phyloP scores from a whole-genome alignment of 2,888 invertebrate species.

The Bellardia pandia region DNA sequence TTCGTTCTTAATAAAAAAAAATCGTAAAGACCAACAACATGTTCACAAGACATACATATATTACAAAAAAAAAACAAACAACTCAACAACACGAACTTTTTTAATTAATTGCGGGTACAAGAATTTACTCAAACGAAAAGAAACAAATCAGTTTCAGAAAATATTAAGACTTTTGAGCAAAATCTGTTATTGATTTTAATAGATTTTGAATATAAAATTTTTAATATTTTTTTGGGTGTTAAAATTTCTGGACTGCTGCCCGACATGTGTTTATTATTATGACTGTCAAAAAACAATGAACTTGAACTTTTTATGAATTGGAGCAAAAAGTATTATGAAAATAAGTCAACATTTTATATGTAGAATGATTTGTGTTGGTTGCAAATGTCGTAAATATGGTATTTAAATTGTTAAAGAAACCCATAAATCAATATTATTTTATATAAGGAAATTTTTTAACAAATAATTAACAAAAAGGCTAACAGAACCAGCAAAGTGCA shows the following conservation, averaged over 20 bases:
- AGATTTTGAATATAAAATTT: neutral
- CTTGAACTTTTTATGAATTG: constrained; percentile 46
- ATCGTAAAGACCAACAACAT: constrained; percentile 35
- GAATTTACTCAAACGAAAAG: constrained; percentile 15
- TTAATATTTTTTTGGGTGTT: neutral
- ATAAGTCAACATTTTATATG: neutral
- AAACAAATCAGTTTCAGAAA: neutral
- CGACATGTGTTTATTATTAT: constrained; percentile 24
- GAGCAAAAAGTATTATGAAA: neutral
- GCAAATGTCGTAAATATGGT: neutral
- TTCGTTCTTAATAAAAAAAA: neutral
- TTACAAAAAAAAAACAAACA: neutral
- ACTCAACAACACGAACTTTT: constrained; percentile 49
- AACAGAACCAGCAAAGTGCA: neutral
- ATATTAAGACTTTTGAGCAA: neutral
- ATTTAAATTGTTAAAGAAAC: neutral
- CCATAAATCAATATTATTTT: constrained; percentile 7
- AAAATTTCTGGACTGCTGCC: neutral
- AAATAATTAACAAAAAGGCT: neutral
- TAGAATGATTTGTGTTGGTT: constrained; percentile 8
- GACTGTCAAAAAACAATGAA: constrained; percentile 34
- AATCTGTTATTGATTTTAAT: constrained; percentile 1
- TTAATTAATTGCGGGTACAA: constrained; percentile 63
- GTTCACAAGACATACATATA: constrained; percentile 31
- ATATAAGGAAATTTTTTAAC: neutral